Percentiles rank a stretch among this genome's conserved stretches.
These are phyloP conservation scores for Coecobrya sp. DNA, from an alignment of 2,888 invertebrate genomes.

Conservation along the genomic window DNA sequence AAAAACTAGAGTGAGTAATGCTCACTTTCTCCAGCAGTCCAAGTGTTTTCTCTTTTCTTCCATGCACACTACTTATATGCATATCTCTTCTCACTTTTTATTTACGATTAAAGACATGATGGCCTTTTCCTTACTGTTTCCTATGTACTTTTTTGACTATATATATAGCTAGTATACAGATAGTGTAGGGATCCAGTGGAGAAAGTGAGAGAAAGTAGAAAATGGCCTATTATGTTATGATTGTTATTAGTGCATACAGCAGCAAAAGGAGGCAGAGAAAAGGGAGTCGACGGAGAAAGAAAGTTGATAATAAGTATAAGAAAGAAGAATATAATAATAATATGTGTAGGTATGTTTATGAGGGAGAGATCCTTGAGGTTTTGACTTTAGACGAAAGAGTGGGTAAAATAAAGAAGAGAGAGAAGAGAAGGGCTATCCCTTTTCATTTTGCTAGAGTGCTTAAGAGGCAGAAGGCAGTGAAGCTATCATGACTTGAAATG, in stretches of 20 bases:
- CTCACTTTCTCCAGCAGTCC: constrained; percentile 11
- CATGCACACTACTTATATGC: neutral
- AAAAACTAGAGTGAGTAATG: constrained; percentile 45
- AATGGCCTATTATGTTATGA: constrained; percentile 77
- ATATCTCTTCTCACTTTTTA: constrained; percentile 58
- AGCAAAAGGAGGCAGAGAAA: too few species aligned
- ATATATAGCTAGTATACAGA: too few species aligned
- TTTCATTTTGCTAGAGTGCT: constrained; percentile 46
- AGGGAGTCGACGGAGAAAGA: too few species aligned
- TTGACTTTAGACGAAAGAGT: neutral
- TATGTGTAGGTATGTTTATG: too few species aligned
- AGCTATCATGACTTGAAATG: constrained; percentile 55
- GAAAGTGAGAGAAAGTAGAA: constrained; percentile 46
- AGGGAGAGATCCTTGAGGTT: neutral
- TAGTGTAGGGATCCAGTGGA: too few species aligned
- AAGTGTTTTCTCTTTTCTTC: constrained; percentile 50
- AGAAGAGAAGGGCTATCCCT: neutral
- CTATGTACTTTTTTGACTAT: constrained; percentile 4
- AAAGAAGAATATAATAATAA: too few species aligned
- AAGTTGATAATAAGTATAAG: too few species aligned
- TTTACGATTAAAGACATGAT: constrained; percentile 69
- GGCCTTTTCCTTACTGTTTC: constrained; percentile 14
- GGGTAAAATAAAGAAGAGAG: neutral
- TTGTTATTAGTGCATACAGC: constrained; percentile 64
- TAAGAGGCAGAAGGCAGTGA: constrained; percentile 68